Percentiles rank a stretch among this genome's conserved stretches.
Evolutionary conservation across 2,888 invertebrate genomes (phyloP).

Genomic region (Eledona agricola): DNA sequence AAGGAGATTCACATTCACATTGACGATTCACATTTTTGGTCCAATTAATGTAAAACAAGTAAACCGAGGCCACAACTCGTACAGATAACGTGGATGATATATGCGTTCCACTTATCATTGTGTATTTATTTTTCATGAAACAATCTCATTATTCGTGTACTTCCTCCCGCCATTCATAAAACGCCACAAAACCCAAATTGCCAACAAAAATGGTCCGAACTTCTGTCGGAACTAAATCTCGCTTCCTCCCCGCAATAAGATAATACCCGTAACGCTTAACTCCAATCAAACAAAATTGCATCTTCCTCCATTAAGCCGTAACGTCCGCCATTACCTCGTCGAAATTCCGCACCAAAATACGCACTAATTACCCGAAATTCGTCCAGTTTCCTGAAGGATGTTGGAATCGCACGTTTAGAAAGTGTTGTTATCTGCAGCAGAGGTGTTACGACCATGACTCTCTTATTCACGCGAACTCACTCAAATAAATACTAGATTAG

Average conservation of each 20-base stretch:
- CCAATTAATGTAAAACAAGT: no score
- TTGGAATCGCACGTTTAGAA: slow-evolving; percentile 8
- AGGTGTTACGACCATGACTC: slow-evolving; percentile 11
- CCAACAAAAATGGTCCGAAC: no score
- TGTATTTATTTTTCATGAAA: no score
- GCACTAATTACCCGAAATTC: neutral
- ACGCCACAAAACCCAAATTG: no score
- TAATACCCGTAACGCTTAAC: slow-evolving; percentile 39
- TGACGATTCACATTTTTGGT: no score
- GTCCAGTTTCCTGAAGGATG: no score
- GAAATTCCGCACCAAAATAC: slow-evolving; percentile 24
- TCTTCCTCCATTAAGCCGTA: slow-evolving; percentile 44
- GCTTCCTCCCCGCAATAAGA: neutral
- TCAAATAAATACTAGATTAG: slow-evolving; percentile 7
- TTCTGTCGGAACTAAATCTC: slow-evolving; percentile 5
- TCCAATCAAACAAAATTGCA: slow-evolving; percentile 45
- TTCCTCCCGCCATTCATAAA: no score
- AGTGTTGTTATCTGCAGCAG: slow-evolving; percentile 9
- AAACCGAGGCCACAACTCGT: no score
- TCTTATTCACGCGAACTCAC: slow-evolving; percentile 12
- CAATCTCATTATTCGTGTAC: no score
- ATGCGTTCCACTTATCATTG: no score
- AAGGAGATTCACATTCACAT: no score
- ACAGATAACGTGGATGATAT: no score
- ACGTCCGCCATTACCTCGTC: slow-evolving; percentile 40